Evolutionary conservation across 2,888 invertebrate species (phyloP).

Genomic region (Aphodius sticticus): DNA sequence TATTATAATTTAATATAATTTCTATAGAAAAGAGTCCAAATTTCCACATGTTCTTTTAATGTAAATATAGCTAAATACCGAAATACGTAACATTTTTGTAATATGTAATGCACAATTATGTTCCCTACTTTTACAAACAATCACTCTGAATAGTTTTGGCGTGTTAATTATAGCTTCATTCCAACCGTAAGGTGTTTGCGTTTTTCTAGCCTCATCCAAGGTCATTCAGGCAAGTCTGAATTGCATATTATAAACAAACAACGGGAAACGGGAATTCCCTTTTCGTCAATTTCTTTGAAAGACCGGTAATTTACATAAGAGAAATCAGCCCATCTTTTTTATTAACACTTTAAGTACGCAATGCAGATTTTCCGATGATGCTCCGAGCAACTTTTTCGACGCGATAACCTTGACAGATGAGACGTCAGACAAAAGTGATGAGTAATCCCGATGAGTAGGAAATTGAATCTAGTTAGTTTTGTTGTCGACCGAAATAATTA

Average conservation of each 20-base stretch:
- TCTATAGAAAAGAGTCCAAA: no score
- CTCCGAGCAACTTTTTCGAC: background rate
- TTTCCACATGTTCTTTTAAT: no score
- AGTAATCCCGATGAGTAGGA: background rate
- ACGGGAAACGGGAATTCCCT: background rate
- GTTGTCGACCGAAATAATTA: background rate
- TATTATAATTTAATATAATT: no score
- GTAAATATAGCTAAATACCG: no score
- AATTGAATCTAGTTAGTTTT: background rate
- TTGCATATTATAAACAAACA: background rate
- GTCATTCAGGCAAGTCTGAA: background rate
- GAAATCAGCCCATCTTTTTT: background rate
- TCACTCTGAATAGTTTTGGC: background rate
- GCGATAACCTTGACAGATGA: background rate
- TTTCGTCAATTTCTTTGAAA: background rate
- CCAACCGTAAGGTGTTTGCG: background rate
- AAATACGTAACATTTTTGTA: no score
- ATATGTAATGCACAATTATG: no score
- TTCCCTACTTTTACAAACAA: no score
- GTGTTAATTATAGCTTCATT: background rate
- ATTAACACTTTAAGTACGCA: background rate
- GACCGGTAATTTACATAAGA: background rate
- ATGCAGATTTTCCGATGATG: background rate
- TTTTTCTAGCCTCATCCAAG: background rate
- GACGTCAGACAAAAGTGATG: background rate